Evolutionary conservation across 2,113 vertebrate species (phyloP), one percentile per base, ranked within the genome.

Genomic region (Syngnathus floridae): DNA sequence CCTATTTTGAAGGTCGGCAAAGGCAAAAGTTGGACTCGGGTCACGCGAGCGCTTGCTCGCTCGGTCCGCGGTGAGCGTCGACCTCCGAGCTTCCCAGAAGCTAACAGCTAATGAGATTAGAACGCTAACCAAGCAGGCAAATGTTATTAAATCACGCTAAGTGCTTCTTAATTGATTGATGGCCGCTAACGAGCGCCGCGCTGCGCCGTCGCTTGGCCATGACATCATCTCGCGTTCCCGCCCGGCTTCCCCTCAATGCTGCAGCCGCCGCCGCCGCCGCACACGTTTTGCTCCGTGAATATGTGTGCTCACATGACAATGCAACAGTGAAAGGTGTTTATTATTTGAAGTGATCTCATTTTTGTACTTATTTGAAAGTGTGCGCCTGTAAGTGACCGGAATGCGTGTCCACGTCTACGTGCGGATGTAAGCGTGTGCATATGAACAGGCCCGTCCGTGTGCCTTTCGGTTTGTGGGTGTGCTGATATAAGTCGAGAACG

Each of bases 91-190:
- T 93, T 94, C 91, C 92, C 92, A 93, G 89, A 93, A 90, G 93
- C 65, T 91, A 95, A 94, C 85, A 90, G 93, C 95, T 98, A 97
- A 98, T 98, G 94, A 92, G 96, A 97, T 96, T 93, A 96, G 92
- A 89, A 90, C 90, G 92, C 93, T 95, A 96, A 98, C 97, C 97
- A 98, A 96, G 94, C 92, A 93, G 93, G 92, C 93, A 94, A 95
- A 97, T 99, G 96, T 92, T 98, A 97, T 99, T 98, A 99, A 98
- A 98, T 99, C 94, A 97, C 92, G 93, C 93, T 96, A 97, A 98
- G 95, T 98, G 96, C 96, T 98, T 98, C 98, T 97, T 97, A 98
- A 98, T 97, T 97, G 95, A 99, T 98, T 95, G 95, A 98, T 98
- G 95, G 94, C 54, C 54, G 22, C 54, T 56, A 56, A 56, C 54